A percentile compares a stretch with the other conserved stretches of the same genome.
These are phyloP conservation scores for Anguilla obscura DNA, from an alignment of 2,797 vertebrate genomes.

Conservation along the genomic window DNA sequence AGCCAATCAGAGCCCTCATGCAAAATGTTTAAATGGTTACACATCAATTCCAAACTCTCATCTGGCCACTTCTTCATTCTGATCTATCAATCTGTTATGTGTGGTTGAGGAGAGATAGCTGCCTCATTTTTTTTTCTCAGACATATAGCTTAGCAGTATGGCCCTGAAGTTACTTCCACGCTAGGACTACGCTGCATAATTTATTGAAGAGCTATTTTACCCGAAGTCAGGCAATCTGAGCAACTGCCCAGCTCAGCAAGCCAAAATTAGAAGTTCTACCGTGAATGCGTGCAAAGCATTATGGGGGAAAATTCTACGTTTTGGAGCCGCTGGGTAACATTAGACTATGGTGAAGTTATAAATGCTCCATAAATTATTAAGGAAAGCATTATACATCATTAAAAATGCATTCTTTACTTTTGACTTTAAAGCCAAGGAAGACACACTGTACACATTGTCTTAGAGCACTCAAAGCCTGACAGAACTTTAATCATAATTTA, in stretches of 20 bases:
- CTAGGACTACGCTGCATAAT: not conserved
- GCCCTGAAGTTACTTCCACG: not conserved
- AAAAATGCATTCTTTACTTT: not conserved
- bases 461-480: not conserved
- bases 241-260: not conserved
- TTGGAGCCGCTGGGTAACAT: not conserved
- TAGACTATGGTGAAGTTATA: not conserved
- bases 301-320: not conserved
- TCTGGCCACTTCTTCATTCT: not conserved
- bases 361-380: constrained; percentile 4
- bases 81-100: not conserved
- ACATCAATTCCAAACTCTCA: not conserved
- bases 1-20: not conserved
- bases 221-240: not conserved
- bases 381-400: not conserved
- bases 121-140: not conserved
- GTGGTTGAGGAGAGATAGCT: not conserved
- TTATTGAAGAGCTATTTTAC: not conserved
- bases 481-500: not conserved
- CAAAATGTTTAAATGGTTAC: not conserved
- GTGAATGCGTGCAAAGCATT: not conserved
- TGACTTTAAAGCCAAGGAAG: not conserved
- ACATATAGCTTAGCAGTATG: not conserved
- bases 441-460: not conserved
- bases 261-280: not conserved